Evolutionary conservation across 2,797 vertebrate genomes (phyloP).

Genomic region (Apogon talboti): DNA sequence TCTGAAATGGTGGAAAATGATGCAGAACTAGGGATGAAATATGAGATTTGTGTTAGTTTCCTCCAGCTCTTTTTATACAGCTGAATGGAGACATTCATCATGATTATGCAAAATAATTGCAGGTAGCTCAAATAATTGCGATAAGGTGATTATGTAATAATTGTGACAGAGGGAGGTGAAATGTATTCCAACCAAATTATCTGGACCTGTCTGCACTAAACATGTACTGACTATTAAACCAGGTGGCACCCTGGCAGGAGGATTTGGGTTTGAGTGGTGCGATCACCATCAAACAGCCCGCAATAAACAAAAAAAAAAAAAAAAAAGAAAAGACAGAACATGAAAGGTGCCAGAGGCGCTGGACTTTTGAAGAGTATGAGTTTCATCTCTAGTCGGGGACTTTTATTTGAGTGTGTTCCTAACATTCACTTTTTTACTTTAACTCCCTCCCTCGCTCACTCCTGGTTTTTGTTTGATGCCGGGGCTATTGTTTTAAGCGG

Average conservation of each 20-base stretch:
- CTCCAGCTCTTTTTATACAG: no score
- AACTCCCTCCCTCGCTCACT: slow-evolving; percentile 33
- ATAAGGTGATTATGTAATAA: no score
- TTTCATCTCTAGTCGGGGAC: slow-evolving; percentile 62
- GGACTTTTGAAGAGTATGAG: slow-evolving; percentile 55
- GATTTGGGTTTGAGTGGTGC: slow-evolving; percentile 23
- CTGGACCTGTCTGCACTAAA: slow-evolving; percentile 9
- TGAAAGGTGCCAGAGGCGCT: slow-evolving; percentile 57
- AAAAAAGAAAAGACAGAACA: slow-evolving; percentile 20
- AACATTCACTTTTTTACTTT: slow-evolving; percentile 27
- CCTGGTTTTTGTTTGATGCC: slow-evolving; percentile 73
- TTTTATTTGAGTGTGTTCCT: slow-evolving; percentile 66
- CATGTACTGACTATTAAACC: slow-evolving; percentile 26
- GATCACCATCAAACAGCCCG: slow-evolving; percentile 23
- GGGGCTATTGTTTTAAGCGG: slow-evolving; percentile 82
- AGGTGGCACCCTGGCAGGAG: slow-evolving; percentile 27
- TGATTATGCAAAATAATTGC: no score
- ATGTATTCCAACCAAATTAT: slow-evolving; percentile 10
- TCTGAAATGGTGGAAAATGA: no score
- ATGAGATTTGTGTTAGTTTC: no score
- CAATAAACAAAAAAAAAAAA: slow-evolving; percentile 26
- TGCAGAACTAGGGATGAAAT: no score
- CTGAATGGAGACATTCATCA: no score
- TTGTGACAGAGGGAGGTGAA: not conserved
- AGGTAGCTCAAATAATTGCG: no score